Evolutionary conservation across 2,797 vertebrate species (phyloP).

Genomic region (Scyliorhinus canicula): DNA sequence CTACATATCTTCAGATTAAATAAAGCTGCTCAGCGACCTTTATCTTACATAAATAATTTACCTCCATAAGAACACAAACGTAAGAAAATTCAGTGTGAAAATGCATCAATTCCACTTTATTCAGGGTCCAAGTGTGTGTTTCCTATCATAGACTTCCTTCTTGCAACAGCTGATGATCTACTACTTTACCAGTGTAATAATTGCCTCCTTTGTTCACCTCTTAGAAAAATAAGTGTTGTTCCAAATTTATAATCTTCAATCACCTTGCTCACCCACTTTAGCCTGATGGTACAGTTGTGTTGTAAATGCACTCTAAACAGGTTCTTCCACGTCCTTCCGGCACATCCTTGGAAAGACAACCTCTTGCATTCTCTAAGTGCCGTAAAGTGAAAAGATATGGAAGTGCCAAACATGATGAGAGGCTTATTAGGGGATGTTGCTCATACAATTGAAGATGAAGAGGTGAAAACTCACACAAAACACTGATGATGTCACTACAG

Average conservation of each 20-base stretch:
- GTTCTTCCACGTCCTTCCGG: neutral
- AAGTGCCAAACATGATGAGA: too few species aligned
- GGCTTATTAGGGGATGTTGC: too few species aligned
- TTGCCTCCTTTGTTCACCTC: neutral
- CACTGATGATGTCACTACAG: too few species aligned
- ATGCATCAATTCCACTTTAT: neutral
- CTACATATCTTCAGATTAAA: neutral
- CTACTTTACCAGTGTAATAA: neutral
- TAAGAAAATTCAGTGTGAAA: neutral
- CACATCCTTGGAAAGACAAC: neutral
- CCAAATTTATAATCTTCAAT: neutral
- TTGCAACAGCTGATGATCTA: neutral
- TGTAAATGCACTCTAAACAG: neutral
- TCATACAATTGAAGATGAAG: too few species aligned
- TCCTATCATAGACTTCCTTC: neutral
- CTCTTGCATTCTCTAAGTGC: too few species aligned
- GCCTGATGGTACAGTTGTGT: too few species aligned
- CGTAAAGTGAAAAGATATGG: too few species aligned
- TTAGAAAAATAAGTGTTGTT: neutral
- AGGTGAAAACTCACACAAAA: too few species aligned
- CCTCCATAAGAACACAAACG: neutral
- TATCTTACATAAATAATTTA: neutral
- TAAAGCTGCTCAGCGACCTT: neutral
- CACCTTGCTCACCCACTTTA: neutral
- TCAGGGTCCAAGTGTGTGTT: neutral